phyloP scores from a whole-genome alignment of 2,797 vertebrate genomes.

The Chelmon rostratus region DNA sequence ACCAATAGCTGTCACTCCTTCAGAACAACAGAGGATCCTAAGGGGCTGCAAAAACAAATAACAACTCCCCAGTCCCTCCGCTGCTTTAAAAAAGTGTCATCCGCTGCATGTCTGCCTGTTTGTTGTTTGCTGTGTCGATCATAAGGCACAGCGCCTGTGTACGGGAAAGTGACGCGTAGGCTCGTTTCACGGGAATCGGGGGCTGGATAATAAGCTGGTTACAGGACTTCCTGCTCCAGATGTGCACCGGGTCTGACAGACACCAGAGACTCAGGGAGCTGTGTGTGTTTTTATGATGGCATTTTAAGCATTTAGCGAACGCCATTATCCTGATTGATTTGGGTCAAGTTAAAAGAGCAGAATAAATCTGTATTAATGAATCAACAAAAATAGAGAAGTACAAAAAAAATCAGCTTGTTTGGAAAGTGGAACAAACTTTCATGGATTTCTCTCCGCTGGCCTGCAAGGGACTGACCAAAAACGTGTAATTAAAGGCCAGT shows the following conservation, averaged over 20 bases:
- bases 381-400: constrained; percentile 20
- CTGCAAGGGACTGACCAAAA: neutral
- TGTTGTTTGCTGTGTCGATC: constrained; percentile 56
- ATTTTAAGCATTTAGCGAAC: constrained; percentile 16
- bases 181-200: constrained; percentile 50
- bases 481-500: neutral
- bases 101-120: constrained; percentile 33
- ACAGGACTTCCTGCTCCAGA: constrained; percentile 59
- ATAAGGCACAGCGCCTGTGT: constrained; percentile 8
- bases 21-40: constrained; percentile 41
- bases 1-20: constrained; percentile 45
- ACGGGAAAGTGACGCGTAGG: constrained; percentile 43
- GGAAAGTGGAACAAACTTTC: neutral
- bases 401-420: neutral
- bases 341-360: constrained; percentile 26
- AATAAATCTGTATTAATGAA: constrained; percentile 10
- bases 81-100: constrained; percentile 26
- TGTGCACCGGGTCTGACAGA: constrained; percentile 53
- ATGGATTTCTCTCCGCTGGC: neutral
- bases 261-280: neutral
- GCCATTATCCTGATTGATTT: constrained; percentile 28
- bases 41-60: constrained; percentile 36
- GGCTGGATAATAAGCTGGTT: constrained; percentile 54
- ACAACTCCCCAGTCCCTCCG: constrained; percentile 18
- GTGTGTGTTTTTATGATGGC: constrained; percentile 3